Percentiles rank a stretch among this genome's conserved stretches.
Evolutionary conservation across 2,113 vertebrate genomes (phyloP).

Genomic region (human): GRCh38 chr6:125649001-125649500

Average conservation of each 20-base stretch:
- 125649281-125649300: neutral
- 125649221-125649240: neutral
- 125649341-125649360: neutral
- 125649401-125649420: neutral
- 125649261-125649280: neutral
- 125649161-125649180: conserved; percentile 5
- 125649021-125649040: neutral
- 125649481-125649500: neutral
- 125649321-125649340: no score
- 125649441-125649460: neutral
- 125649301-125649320: neutral
- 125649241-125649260: neutral
- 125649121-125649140: neutral
- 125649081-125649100: neutral
- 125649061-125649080: neutral
- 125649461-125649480: neutral
- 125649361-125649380: neutral
- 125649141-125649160: neutral
- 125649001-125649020: neutral
- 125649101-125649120: neutral
- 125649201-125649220: neutral
- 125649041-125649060: neutral
- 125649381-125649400: no score
- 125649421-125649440: conserved; percentile 6
- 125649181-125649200: neutral